phyloP scores from a whole-genome alignment of 2,113 vertebrate species.

The Anoura caudifer region DNA sequence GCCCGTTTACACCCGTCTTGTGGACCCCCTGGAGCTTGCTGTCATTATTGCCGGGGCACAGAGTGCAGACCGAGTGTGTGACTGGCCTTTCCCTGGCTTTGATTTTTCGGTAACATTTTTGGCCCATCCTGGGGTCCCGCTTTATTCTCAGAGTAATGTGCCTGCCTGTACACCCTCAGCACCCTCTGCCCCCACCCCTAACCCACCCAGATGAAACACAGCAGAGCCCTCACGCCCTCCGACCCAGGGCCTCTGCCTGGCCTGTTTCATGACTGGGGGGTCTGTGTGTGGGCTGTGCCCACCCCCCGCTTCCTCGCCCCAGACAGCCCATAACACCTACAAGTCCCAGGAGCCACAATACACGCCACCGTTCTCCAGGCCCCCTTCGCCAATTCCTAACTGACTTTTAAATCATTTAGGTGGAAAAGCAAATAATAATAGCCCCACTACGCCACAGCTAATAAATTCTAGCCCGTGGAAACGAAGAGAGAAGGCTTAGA shows the following conservation, averaged over 20 bases:
- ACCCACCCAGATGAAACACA: not conserved
- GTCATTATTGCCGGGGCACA: not conserved
- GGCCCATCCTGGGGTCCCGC: not conserved
- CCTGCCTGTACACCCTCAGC: not conserved
- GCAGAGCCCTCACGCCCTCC: not conserved
- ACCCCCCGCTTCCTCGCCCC: not conserved
- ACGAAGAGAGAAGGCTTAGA: constrained; percentile 42
- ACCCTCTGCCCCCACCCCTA: not conserved
- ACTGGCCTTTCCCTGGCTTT: not conserved
- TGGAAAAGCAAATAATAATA: constrained; percentile 60
- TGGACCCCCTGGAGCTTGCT: not conserved
- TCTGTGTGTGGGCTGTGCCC: not conserved
- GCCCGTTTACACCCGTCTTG: not conserved
- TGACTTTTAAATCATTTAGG: constrained; percentile 72
- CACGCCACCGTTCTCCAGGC: not conserved
- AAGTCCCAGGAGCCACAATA: not conserved
- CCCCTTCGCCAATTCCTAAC: constrained; percentile 41
- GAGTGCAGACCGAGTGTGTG: not conserved
- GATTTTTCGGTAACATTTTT: not conserved
- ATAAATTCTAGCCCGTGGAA: constrained; percentile 70
- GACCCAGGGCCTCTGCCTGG: constrained; percentile 21
- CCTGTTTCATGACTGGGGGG: not conserved
- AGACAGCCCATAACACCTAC: constrained; percentile 12
- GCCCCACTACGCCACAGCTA: constrained; percentile 16
- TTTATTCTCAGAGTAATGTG: not conserved